A percentile compares a stretch with the other conserved stretches of the same genome.
These are phyloP conservation scores for Halcyon leucocephala DNA, from an alignment of 2,797 vertebrate genomes.

Conservation along the genomic window DNA sequence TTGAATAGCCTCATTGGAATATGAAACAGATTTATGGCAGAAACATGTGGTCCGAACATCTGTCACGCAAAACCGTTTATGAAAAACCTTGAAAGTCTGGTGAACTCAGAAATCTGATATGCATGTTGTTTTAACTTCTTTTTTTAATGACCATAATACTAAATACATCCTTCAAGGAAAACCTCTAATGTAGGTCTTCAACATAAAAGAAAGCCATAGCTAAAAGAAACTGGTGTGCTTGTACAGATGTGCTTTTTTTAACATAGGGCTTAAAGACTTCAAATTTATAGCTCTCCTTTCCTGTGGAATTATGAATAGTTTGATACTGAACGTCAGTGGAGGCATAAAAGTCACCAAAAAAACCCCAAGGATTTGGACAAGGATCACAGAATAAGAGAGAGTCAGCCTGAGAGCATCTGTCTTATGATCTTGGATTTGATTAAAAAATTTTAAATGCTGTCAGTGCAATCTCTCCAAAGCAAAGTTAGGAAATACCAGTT, in stretches of 20 bases:
- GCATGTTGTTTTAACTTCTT: background rate
- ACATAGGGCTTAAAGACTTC: background rate
- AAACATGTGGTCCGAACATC: slow-evolving; percentile 13
- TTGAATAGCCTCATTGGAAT: slow-evolving; percentile 32
- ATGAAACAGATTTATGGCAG: slow-evolving; percentile 37
- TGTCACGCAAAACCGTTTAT: background rate
- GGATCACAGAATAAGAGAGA: background rate
- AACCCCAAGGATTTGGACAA: background rate
- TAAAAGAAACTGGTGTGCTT: background rate
- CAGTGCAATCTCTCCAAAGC: background rate
- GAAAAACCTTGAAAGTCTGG: background rate
- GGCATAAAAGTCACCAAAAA: slow-evolving; percentile 16
- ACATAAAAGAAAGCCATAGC: background rate
- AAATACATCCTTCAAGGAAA: background rate
- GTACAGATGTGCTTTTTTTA: background rate
- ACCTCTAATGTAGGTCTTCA: background rate
- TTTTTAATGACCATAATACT: background rate
- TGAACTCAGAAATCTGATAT: background rate
- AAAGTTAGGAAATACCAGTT: background rate
- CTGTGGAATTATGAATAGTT: background rate
- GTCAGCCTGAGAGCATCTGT: background rate
- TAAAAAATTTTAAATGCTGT: background rate
- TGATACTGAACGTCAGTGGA: background rate
- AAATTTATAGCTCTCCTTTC: background rate
- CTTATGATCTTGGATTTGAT: slow-evolving; percentile 6